phyloP scores from a whole-genome alignment of 2,888 invertebrate species.

The Bembecia ichneumoniformis region DNA sequence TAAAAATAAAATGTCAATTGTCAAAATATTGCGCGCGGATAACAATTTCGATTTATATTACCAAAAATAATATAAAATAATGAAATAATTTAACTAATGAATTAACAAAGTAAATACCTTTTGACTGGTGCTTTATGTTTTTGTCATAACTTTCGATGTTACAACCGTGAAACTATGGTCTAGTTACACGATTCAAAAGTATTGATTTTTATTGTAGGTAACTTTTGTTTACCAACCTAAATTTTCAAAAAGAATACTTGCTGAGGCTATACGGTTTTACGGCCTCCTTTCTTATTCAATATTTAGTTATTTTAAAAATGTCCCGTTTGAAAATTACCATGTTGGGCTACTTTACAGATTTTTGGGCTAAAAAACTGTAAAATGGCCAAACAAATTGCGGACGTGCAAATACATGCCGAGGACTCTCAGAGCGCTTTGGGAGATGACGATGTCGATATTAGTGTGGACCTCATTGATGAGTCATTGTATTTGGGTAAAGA shows the following conservation, averaged over 20 bases:
- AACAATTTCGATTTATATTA: too few species aligned
- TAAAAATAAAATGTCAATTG: too few species aligned
- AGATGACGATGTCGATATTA: constrained; percentile 39
- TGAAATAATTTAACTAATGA: too few species aligned
- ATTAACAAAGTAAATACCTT: too few species aligned
- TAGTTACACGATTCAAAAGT: background rate
- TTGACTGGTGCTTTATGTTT: too few species aligned
- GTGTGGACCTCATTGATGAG: constrained; percentile 57
- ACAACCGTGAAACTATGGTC: background rate
- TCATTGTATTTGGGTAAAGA: constrained; percentile 46
- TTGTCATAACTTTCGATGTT: background rate
- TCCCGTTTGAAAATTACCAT: too few species aligned
- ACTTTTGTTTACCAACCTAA: background rate
- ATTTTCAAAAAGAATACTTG: background rate
- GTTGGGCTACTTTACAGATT: too few species aligned
- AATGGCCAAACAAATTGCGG: constrained; percentile 51
- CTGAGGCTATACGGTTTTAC: background rate
- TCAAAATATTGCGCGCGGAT: too few species aligned
- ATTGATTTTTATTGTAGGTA: background rate
- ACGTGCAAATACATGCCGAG: constrained; percentile 46
- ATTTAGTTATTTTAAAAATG: background rate
- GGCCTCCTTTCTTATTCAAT: background rate
- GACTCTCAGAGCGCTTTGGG: constrained; percentile 25
- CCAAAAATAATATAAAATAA: too few species aligned
- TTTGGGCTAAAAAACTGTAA: constrained; percentile 1